A percentile compares a stretch with the other conserved stretches of the same genome.
Evolutionary conservation across 2,888 invertebrate species (phyloP).

Genomic region (Cotesia congregata): DNA sequence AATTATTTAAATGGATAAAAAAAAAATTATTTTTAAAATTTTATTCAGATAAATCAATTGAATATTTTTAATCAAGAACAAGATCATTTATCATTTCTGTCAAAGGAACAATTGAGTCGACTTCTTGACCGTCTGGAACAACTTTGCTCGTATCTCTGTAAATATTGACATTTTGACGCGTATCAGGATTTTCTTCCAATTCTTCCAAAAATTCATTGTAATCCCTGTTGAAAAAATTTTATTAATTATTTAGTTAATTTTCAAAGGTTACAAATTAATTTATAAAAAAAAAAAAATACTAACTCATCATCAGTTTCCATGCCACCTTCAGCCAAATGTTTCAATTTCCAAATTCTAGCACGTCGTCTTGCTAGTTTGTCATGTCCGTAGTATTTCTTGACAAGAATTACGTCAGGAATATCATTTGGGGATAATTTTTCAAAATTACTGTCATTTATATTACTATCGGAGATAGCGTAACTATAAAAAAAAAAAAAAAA

Average conservation of each 20-base stretch:
- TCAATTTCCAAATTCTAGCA: slow-evolving; percentile 90
- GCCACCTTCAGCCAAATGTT: slow-evolving; percentile 83
- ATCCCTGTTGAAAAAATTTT: slow-evolving; percentile 75
- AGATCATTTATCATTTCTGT: slow-evolving; percentile 96
- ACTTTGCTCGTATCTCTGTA: slow-evolving; percentile 78
- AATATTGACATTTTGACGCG: slow-evolving; percentile 94
- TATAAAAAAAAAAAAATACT: slow-evolving; percentile 58
- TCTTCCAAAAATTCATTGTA: slow-evolving; percentile 97
- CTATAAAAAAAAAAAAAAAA: slow-evolving; percentile 72
- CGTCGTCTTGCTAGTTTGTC: slow-evolving; percentile 81
- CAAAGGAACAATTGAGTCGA: slow-evolving; percentile 80
- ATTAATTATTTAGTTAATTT: no score
- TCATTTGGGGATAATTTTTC: slow-evolving; percentile 81
- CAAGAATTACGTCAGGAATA: slow-evolving; percentile 93
- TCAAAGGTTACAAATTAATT: neutral
- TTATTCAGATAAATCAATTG: neutral
- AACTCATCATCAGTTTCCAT: slow-evolving; percentile 75
- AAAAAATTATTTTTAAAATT: neutral
- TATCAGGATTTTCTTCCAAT: slow-evolving; percentile 92
- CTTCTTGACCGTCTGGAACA: slow-evolving; percentile 70
- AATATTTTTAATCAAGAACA: slow-evolving; percentile 84
- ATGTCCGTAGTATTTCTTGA: slow-evolving; percentile 87
- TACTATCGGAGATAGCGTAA: slow-evolving; percentile 90
- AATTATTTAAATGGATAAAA: neutral
- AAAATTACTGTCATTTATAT: slow-evolving; percentile 90